phyloP scores from a whole-genome alignment of 2,888 invertebrate genomes.

The Prionchulus punctatus region DNA sequence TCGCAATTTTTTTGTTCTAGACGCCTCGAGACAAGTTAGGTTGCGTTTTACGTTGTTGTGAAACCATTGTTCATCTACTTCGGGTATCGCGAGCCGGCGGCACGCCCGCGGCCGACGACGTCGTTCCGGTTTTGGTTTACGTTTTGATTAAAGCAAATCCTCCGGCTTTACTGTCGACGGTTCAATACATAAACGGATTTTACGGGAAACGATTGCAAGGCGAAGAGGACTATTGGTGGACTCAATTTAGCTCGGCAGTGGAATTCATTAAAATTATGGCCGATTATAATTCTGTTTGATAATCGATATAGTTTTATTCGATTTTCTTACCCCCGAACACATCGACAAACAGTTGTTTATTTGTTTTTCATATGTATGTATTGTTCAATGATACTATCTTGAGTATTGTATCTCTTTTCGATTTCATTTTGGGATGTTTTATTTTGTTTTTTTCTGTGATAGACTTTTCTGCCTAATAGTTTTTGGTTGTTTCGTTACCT shows the following conservation, averaged over 20 bases:
- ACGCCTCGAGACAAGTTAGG: conserved; percentile 69
- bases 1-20: conserved; percentile 26
- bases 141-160: conserved; percentile 87
- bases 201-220: conserved; percentile 64
- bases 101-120: conserved; percentile 67
- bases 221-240: conserved; percentile 95
- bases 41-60: conserved; percentile 69
- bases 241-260: conserved; percentile 85
- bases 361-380: no score
- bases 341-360: no score
- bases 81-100: conserved; percentile 47
- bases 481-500: no score
- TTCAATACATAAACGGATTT: conserved; percentile 86
- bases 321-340: no score
- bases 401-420: no score
- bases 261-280: conserved; percentile 97
- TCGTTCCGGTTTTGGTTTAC: conserved; percentile 86
- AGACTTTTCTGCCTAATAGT: no score
- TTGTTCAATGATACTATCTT: no score
- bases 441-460: no score
- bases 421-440: no score
- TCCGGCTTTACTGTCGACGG: conserved; percentile 73
- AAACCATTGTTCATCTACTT: conserved; percentile 79
- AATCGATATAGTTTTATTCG: no score
- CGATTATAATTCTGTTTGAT: conserved; percentile 43